phyloP scores from a whole-genome alignment of 2,888 invertebrate genomes.

The Spodoptera littoralis region DNA sequence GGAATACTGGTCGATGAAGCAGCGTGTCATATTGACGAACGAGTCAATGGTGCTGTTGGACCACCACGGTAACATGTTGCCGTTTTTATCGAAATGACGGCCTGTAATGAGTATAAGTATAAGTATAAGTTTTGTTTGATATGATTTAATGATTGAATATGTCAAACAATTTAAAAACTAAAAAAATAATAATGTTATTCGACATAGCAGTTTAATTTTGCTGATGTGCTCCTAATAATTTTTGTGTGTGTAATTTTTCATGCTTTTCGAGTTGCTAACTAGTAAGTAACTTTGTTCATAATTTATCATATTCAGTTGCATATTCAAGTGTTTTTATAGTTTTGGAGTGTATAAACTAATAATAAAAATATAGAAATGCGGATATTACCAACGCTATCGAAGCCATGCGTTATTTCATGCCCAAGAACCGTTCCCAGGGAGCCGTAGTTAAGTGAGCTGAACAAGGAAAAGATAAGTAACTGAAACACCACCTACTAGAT shows the following conservation, averaged over 20 bases:
- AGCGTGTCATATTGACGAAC: constrained; percentile 93
- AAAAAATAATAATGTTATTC: too few relatives aligned
- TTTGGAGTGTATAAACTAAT: too few relatives aligned
- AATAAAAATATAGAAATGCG: neutral
- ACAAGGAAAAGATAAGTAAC: constrained; percentile 11
- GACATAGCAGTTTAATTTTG: too few relatives aligned
- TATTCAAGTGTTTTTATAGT: too few relatives aligned
- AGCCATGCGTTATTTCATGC: constrained; percentile 91
- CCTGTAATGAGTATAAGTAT: constrained; percentile 81
- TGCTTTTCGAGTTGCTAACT: too few relatives aligned
- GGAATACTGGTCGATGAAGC: constrained; percentile 96
- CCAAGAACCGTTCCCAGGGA: constrained; percentile 94
- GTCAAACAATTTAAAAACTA: neutral
- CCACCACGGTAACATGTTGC: constrained; percentile 97
- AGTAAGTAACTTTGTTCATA: too few relatives aligned
- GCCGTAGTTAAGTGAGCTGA: constrained; percentile 94
- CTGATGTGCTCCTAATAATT: too few relatives aligned
- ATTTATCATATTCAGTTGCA: too few relatives aligned
- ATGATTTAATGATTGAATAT: too few relatives aligned
- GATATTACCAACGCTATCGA: constrained; percentile 84
- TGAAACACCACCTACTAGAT: too few relatives aligned
- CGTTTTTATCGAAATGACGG: constrained; percentile 94
- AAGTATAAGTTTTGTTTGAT: too few relatives aligned
- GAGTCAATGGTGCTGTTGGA: constrained; percentile 92
- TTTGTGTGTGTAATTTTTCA: too few relatives aligned